These are phyloP conservation scores for Tinea pellionella DNA, from an alignment of 2,888 invertebrate genomes.

Conservation along the genomic window DNA sequence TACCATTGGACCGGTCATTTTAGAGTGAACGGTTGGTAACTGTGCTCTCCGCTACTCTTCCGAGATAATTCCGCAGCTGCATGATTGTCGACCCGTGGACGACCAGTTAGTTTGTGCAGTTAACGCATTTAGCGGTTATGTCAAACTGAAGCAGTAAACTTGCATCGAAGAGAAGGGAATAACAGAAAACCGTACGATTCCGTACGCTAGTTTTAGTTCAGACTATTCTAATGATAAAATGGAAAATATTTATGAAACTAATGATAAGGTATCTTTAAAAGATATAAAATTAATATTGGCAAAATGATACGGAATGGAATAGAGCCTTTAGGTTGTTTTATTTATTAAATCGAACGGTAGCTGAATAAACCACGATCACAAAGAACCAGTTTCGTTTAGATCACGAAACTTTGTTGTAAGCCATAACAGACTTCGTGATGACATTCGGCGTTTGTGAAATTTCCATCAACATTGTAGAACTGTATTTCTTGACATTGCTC, in stretches of 20 bases:
- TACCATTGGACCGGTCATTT: not conserved
- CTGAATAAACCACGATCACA: not conserved
- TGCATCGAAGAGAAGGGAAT: not conserved
- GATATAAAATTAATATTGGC: conserved; percentile 1
- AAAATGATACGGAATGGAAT: not conserved
- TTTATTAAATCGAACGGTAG: conserved; percentile 1
- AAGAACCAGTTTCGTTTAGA: not conserved
- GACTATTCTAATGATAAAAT: not conserved
- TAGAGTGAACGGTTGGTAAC: conserved; percentile 2
- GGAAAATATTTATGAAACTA: not conserved
- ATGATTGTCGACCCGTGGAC: conserved; percentile 5
- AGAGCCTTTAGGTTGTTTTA: not conserved
- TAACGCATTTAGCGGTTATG: conserved; percentile 9
- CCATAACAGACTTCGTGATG: not conserved
- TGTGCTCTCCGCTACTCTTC: conserved; percentile 7
- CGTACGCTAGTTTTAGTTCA: not conserved
- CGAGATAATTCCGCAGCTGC: not conserved
- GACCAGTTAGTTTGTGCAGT: conserved; percentile 1
- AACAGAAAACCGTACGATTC: not conserved
- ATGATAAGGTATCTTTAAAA: not conserved
- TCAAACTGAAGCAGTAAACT: not conserved
- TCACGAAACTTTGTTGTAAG: conserved; percentile 1
- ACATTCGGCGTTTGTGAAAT: conserved; percentile 1
- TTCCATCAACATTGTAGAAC: too few species aligned
- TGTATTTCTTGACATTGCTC: too few species aligned